Evolutionary conservation across 2,888 invertebrate species (phyloP), one percentile per base, ranked within the genome.

Genomic region (Stenoptilia bipunctidactyla): DNA sequence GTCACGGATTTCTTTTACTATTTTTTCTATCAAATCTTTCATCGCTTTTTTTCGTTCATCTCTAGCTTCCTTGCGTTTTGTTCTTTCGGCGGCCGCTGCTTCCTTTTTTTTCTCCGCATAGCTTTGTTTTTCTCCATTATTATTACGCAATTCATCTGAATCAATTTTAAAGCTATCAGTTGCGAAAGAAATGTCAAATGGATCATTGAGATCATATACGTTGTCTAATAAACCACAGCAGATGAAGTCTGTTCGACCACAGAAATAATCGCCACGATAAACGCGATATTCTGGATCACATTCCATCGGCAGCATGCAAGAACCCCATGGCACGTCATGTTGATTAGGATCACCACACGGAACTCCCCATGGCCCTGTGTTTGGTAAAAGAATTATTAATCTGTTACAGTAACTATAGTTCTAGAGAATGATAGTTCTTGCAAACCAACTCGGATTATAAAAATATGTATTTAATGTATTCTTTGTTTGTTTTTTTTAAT

Each of bases 271-370:
- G 0, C 83, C 82, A 6, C 79, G 54, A 44, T 66, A 75, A 27
- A 80, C 66, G 2, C 83, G 62, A 45, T 55, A 79, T 43, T 79
- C 82, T 0, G 69, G 39, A 12, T 75, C 73, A 38, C 79, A 82
- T 41, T 77, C 74, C 49, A 56, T 52, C 0, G 69, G 45, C 5
- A 75, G 46, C 66, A 69, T 68, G 47, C 83, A 82, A 9, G 55
- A 50, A 1, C 79, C 82, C 82, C 77, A 79, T 0, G 79, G 83
- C 58, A 68, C 61, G 40, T 80, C 79, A 40, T 76, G 72, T 41
- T 76, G 75, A 36, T 66, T 62, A 0, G 80, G 80, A 46, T 82
- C 82, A 0, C 80, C 82, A 43, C 80, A 80, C 0, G 69, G 59
- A 2, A 73, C 64, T 1, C 79, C 80, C 82, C 77, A 80, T 1